Evolutionary conservation across 1,140 invertebrate species (phyloP), one percentile per base, ranked within the genome.

Genomic region (Triops longicaudatus): DNA sequence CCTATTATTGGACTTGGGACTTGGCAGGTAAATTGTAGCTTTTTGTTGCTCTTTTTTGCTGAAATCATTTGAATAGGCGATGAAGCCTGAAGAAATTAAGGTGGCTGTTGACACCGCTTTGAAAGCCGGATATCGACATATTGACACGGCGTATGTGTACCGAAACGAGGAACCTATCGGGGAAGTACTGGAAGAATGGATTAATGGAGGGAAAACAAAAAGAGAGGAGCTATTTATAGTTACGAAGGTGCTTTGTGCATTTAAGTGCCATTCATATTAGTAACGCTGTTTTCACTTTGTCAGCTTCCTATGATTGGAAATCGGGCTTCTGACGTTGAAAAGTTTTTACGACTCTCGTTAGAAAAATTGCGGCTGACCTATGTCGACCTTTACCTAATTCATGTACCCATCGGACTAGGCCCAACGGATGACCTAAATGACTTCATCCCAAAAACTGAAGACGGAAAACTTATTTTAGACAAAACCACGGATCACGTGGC

Each of bases 81-180:
- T 90, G 72, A 76, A 76, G 44, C 85, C 90, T 75, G 88, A 90
- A 81, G 90, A 92, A 83, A 87, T 93, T 77, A 90, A 92, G 83
- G 81, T 81, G 22, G 90, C 89, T 31, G 85, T 94, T 0, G 87
- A 89, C 73, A 84, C 84, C 75, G 92, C 89, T 26, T 81, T 91
- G 26, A 83, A 88, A 27, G 83, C 79, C 80, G 89, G 91, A 12
- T 93, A 93, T 81, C 87, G 91, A 37, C 92, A 92, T 79, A 92
- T 95, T 76, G 93, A 95, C 82, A 92, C 91, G 17, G 92, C 92
- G 41, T 90, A 90, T 79, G 89, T 90, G 82, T 95, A 95, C 81
- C 87, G 89, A 78, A 96, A 95, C 82, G 93, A 95, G 84, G 87
- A 88, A 78, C 88, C 89, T 10, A 93, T 95, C 81, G 93, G 93